Evolutionary conservation across 2,113 vertebrate genomes (phyloP).

Genomic region (Pseudois nayaur): DNA sequence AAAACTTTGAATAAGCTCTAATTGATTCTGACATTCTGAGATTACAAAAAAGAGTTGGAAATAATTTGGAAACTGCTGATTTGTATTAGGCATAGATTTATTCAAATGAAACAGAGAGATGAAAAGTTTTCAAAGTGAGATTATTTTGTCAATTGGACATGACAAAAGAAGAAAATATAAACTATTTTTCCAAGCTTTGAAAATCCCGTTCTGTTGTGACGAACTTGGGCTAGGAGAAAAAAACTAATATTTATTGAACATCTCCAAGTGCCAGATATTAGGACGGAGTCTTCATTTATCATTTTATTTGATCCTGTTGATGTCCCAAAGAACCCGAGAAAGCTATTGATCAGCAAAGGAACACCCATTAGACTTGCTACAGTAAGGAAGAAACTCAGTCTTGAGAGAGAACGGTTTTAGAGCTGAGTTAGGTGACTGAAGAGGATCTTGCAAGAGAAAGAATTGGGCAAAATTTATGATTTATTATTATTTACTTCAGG

Average conservation of each 20-base stretch:
- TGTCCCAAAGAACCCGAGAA: neutral
- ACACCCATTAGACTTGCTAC: neutral
- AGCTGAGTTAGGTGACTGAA: neutral
- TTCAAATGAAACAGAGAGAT: conserved; percentile 27
- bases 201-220: neutral
- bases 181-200: conserved; percentile 9
- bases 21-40: conserved; percentile 17
- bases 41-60: conserved; percentile 12
- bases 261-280: neutral
- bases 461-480: neutral
- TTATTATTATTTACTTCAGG: neutral
- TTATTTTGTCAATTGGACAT: conserved; percentile 19
- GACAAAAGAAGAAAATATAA: conserved; percentile 49
- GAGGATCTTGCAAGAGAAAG: neutral
- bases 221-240: neutral
- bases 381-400: neutral
- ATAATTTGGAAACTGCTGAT: conserved; percentile 41
- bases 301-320: neutral
- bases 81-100: conserved; percentile 29
- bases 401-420: neutral
- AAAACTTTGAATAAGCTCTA: neutral
- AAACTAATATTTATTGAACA: neutral
- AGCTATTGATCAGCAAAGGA: neutral
- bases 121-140: conserved; percentile 28
- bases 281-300: neutral